Base-by-base conservation (phyloP, 2,888 invertebrate species). In the Brachyptera putata region DNA sequence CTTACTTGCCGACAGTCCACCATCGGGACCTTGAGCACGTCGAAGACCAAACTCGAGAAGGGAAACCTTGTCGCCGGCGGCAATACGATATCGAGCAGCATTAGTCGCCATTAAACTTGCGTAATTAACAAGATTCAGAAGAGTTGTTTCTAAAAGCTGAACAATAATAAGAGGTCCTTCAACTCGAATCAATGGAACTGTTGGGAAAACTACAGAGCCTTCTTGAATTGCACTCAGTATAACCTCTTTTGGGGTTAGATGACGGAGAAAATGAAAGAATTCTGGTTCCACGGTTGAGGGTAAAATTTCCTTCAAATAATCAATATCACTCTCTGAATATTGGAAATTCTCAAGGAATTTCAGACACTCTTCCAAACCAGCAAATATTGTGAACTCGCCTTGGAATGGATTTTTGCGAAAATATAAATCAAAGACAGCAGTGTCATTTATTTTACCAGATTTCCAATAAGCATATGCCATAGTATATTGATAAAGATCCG, bases 381-480 rank as follows among this genome's bases (percentile, higher is more conserved):
- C 96, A 77, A 99, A 99, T 70, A 99, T 92, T 0, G 98, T 97
- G 71, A 95, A 99, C 78, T 99, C 98, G 48, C 98, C 98, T 71
- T 92, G 88, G 75, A 98, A 98, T 61, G 97, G 97, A 80, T 95
- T 97, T 71, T 88, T 88, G 13, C 98, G 86, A 75, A 99, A 99
- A 79, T 95, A 99, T 64, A 99, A 81, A 79, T 99, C 98, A 77
- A 99, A 99, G 0, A 96, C 94, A 1, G 97, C 91, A 58, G 81
- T 80, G 76, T 97, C 95, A 68, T 90, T 84, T 50, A 85, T 89
- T 79, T 95, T 97, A 13, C 89, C 92, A 50, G 94, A 90, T 76
- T 95, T 96, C 98, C 98, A 99, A 75, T 99, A 99, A 1, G 96
- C 96, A 77, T 99, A 99, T 1, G 96, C 95, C 98, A 98, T 98